phyloP scores from a whole-genome alignment of 2,888 invertebrate species.

The Acanthococcus lagerstroemiae region DNA sequence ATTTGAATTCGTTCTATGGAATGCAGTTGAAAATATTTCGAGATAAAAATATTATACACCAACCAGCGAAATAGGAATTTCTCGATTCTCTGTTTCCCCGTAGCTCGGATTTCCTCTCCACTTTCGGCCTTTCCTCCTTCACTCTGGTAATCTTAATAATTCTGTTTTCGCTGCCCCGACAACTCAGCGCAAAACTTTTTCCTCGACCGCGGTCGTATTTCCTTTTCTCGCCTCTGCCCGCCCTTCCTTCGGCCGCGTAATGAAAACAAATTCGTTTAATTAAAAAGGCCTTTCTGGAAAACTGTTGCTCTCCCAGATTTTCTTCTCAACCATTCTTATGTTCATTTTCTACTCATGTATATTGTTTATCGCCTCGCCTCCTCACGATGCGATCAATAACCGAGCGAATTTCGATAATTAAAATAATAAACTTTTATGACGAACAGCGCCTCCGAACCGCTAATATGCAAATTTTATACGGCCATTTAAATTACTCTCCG shows the following conservation, averaged over 20 bases:
- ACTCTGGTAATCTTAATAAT: not conserved
- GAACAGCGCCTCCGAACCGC: not conserved
- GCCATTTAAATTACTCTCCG: not conserved
- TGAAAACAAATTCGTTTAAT: constrained; percentile 6
- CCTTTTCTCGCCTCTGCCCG: not conserved
- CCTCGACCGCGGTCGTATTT: too few relatives aligned
- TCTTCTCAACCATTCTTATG: not conserved
- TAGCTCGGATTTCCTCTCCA: not conserved
- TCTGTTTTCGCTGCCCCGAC: too few relatives aligned
- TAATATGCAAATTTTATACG: constrained; percentile 5
- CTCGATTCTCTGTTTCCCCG: not conserved
- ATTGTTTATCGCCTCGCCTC: not conserved
- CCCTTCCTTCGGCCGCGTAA: not conserved
- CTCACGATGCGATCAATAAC: not conserved
- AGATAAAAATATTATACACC: not conserved
- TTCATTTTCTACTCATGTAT: not conserved
- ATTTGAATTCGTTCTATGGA: not conserved
- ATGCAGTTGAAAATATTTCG: constrained; percentile 1
- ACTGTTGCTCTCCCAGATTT: too few relatives aligned
- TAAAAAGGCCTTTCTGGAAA: not conserved
- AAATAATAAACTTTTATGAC: constrained; percentile 2
- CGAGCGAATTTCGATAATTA: not conserved
- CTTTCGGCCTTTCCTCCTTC: not conserved
- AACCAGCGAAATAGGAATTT: not conserved
- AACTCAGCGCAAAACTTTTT: not conserved